Base-by-base conservation (phyloP, 2,888 invertebrate species). In the Boloria selene region DNA sequence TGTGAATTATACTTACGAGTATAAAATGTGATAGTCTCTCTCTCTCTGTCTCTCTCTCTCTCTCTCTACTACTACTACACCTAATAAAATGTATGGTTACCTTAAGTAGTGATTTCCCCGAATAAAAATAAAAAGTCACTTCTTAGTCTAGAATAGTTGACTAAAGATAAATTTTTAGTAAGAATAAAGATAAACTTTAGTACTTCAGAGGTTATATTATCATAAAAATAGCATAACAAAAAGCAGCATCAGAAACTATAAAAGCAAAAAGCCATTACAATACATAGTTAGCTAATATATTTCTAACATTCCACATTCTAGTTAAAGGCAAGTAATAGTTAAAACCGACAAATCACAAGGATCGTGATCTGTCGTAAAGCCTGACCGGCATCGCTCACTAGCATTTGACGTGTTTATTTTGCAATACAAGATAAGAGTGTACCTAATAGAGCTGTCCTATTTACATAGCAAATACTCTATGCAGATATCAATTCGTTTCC, bases 361-460 rank as follows among this genome's bases (percentile, higher is more conserved):
- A 62, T 65, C 67, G 55, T 68, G 68, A 61, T 63, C 60, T 65
- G 56, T 67, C 61, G 51, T 65, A 53, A 54, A 62, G 60, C 53
- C 51, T 61, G 62, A 52, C 60, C 47, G 54, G 59, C 68, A 50
- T 65, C 61, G 65, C 38, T 50, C 61, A 22, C 54, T 4, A 51
- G 14, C 17, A 49, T 45, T 56, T 65, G 68, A 65, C 51, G 68
- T 59, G 65, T 66, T 65, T 67, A 62, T 70, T 70, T 61, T 61
- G 61, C 61, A 67, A 65, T 47, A 14, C 52, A n/a, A 70, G 70
- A 70, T 70, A 70, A 70, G 54, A 52, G 47, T 52, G 65, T 61
- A n/a, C n/a, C n/a, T n/a, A 68, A 60, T 60, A 18, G 47, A 6
- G 42, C 42, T 60, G 67, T 63, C 56, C 68, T 58, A 70, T 65